Evolutionary conservation across 2,797 vertebrate genomes (phyloP), one percentile per base, ranked within the genome.

Genomic region (Craterocephalus amniculus): DNA sequence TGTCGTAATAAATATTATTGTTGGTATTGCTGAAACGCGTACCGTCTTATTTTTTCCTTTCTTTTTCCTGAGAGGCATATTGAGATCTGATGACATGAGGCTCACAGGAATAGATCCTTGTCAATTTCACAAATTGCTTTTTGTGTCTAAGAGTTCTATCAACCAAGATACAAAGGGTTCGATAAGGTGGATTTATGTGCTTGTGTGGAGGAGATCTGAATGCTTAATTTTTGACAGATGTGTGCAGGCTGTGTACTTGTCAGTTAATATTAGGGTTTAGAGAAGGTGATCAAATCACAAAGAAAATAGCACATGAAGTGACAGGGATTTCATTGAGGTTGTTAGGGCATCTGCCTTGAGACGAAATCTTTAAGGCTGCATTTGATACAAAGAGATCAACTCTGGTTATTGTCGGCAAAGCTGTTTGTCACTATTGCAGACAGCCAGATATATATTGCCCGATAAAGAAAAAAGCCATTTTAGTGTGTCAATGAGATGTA

Each of bases 1-100:
- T 96, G 96, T 96, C 94, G 95, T 97, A 98, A 99, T 98, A 98
- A 99, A 99, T 97, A 95, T 97, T 92, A 95, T 96, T 93, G 94
- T 97, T 98, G 96, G 95, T 96, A 96, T 97, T 97, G 97, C 96
- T 96, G 95, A 95, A 96, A 96, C 90, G 94, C 87, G 89, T 96
- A 95, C 93, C 95, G 95, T 96, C 95, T 97, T 96, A 92, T 95
- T 96, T 97, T 94, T 93, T 93, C 40, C 9, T 48, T 31, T 94
- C 75, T 88, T 70, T 83, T 83, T 48, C 77, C 70, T 70, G 61
- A 79, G 73, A 76, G 69, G 79, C 67, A 24, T 76, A 72, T 74
- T 81, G 60, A 63, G 67, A 81, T 72, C 56, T 76, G 62, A 73
- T 72, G 60, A 81, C 78, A 81, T 63, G 4, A 70, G 43, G 69